Evolutionary conservation across 2,113 vertebrate species (phyloP).

Genomic region (Crotalus horridus): DNA sequence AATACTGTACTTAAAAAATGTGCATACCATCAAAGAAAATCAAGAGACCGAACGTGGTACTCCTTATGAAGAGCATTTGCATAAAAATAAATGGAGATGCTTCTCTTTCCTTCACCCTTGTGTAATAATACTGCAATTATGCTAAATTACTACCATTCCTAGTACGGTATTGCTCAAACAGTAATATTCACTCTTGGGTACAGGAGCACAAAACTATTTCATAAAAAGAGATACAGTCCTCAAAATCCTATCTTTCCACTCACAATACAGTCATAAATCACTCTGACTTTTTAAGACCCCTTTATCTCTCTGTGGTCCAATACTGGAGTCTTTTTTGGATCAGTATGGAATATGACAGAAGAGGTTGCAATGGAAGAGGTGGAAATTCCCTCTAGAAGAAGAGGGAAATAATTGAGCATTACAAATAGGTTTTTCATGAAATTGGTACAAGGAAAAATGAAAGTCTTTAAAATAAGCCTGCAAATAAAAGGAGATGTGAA

Average conservation of each 20-base stretch:
- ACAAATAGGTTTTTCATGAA: neutral
- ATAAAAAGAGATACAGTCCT: neutral
- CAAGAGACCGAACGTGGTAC: neutral
- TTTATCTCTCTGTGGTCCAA: neutral
- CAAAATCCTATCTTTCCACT: neutral
- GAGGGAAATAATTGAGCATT: neutral
- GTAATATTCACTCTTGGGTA: neutral
- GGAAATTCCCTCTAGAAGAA: neutral
- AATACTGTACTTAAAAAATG: neutral
- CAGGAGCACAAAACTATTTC: neutral
- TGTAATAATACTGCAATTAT: neutral
- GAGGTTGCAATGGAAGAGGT: no score
- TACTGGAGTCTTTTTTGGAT: neutral
- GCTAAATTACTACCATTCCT: neutral
- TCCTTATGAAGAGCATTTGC: neutral
- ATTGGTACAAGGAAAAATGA: neutral
- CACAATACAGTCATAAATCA: neutral
- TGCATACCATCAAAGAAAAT: neutral
- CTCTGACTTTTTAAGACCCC: neutral
- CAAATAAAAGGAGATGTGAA: neutral
- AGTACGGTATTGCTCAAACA: neutral
- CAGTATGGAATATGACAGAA: neutral
- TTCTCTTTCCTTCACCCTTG: neutral
- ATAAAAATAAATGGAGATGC: neutral
- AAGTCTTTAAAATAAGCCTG: neutral